phyloP scores from a whole-genome alignment of 2,113 vertebrate genomes.

The Epinephelus moara region DNA sequence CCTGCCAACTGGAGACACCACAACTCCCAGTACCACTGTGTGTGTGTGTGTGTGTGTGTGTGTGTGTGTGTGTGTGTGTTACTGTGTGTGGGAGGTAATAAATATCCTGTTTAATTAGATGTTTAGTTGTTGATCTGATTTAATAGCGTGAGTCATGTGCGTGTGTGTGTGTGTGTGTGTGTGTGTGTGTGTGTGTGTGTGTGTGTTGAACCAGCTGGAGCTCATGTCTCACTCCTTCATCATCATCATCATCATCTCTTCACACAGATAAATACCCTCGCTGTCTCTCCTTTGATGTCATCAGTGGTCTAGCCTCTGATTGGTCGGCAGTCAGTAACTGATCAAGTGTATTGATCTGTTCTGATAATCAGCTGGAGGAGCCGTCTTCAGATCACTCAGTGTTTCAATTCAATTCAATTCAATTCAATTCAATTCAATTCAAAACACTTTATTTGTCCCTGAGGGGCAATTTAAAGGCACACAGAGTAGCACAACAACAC shows the following conservation, averaged over 20 bases:
- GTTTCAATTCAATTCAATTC: no score
- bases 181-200: neutral
- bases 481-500: no score
- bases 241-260: constrained; percentile 7
- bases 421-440: no score
- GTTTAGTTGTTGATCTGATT: constrained; percentile 47
- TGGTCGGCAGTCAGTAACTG: neutral
- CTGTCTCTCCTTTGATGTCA: neutral
- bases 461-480: no score
- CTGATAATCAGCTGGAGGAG: neutral
- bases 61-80: neutral
- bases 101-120: constrained; percentile 53
- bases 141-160: neutral
- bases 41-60: no score
- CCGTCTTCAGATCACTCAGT: no score
- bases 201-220: constrained; percentile 17
- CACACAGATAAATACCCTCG: neutral
- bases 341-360: neutral
- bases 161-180: neutral
- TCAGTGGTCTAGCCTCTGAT: constrained; percentile 5
- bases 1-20: neutral
- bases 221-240: constrained; percentile 28
- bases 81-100: constrained; percentile 4
- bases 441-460: no score
- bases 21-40: no score